Base-by-base conservation (phyloP, 2,888 invertebrate genomes). In the Agriopis marginaria region DNA sequence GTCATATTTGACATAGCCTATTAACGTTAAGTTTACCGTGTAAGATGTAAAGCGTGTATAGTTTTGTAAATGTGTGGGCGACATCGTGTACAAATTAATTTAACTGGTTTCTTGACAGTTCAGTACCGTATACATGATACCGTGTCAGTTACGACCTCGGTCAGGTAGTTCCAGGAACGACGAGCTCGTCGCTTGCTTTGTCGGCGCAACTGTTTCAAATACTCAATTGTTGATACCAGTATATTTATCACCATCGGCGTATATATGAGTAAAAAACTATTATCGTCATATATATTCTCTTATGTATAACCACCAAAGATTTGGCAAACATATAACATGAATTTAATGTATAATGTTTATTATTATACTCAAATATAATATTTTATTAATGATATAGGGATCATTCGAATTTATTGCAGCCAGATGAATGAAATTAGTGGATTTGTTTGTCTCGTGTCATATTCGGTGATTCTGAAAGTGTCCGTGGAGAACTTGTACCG, bases 1-100 rank as follows among this genome's bases (percentile, higher is more conserved):
- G 92, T 93, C 92, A 89, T 88, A 87, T 87, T 89, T 91, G 93
- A 92, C 93, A 90, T 88, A 92, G 93, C 93, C 93, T 93, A 93
- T 91, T 93, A 93, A 88, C 86, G 81, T 92, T 93, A 93, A 93
- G 92, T 90, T 87, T 91, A 91, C 82, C 77, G 77, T 87, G 75
- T 93, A 92, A 90, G 90, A 82, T 89, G 90, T 91, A 87, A 89
- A 87, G 86, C 89, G 89, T 91, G 90, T 89, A 89, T 87, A 89
- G 84, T 82, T 86, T 86, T 82, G 79, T 86, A 81, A 80, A 81
- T 82, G 82, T 82, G 79, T 86, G 86, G 85, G 79, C 87, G 89
- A 88, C 86, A 84, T 86, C 80, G 89, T 92, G 90, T 92, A 90
- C 92, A 90, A 92, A 89, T 90, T 88, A 87, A 85, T 88, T 87